Evolutionary conservation across 2,113 vertebrate genomes (phyloP).

Genomic region (Anhinga rufa): DNA sequence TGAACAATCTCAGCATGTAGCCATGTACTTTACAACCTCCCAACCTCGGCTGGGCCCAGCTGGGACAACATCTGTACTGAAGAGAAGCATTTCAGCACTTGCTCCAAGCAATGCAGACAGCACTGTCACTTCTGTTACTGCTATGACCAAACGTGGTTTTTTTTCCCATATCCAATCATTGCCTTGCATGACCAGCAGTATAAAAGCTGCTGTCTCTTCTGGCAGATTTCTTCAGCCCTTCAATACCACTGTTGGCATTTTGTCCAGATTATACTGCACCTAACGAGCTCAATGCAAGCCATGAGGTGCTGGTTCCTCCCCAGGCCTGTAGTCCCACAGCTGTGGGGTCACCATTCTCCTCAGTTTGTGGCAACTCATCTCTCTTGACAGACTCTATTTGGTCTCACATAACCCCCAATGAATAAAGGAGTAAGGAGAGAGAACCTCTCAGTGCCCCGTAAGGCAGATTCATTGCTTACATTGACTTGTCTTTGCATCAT

Average conservation of each 20-base stretch:
- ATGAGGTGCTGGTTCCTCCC: background rate
- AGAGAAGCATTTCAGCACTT: background rate
- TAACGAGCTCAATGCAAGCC: background rate
- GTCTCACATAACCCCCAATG: background rate
- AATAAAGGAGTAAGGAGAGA: background rate
- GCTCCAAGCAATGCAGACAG: background rate
- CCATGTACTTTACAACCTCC: background rate
- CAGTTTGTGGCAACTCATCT: background rate
- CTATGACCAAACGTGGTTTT: background rate
- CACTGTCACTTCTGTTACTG: background rate
- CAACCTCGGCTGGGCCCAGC: too few relatives aligned
- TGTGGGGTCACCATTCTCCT: background rate
- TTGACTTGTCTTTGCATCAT: background rate
- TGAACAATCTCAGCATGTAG: background rate
- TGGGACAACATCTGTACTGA: background rate
- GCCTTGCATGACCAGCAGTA: rapidly evolving
- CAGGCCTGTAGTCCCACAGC: background rate
- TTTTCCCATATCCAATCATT: background rate
- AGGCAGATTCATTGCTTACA: background rate
- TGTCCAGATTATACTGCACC: background rate
- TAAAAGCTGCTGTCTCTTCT: background rate
- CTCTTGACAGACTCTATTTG: background rate
- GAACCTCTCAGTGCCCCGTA: rapidly evolving
- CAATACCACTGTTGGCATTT: rapidly evolving
- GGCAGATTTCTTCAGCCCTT: background rate